Evolutionary conservation across 2,888 invertebrate species (phyloP).

Genomic region (Cloeon dipterum): DNA sequence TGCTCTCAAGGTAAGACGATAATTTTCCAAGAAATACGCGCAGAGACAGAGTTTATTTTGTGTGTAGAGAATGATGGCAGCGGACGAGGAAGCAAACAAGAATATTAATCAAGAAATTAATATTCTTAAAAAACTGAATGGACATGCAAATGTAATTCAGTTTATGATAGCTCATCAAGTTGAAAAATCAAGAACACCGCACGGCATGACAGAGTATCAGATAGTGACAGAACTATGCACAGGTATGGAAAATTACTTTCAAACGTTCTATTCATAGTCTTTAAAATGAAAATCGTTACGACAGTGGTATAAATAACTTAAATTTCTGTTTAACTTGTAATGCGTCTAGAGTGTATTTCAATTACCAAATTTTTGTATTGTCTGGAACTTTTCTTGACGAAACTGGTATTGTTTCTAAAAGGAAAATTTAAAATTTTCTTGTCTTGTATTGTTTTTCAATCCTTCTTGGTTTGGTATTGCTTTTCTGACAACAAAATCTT

Average conservation of each 20-base stretch:
- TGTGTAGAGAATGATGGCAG: conserved; percentile 49
- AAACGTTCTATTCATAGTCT: too few relatives aligned
- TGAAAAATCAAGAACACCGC: conserved; percentile 51
- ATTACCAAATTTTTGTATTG: too few relatives aligned
- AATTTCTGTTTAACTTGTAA: too few relatives aligned
- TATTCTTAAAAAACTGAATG: conserved; percentile 65
- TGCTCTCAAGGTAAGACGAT: conserved; percentile 53
- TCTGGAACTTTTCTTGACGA: too few relatives aligned
- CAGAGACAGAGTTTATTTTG: conserved; percentile 5
- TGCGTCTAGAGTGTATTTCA: too few relatives aligned
- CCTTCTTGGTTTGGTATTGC: too few relatives aligned
- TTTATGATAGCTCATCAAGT: conserved; percentile 66
- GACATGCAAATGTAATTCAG: conserved; percentile 78
- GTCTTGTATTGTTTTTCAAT: too few relatives aligned
- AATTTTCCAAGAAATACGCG: not conserved
- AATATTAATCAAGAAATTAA: conserved; percentile 64
- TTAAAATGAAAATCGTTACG: too few relatives aligned
- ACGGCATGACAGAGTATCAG: conserved; percentile 74
- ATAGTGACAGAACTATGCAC: conserved; percentile 82
- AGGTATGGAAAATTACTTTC: conserved; percentile 38
- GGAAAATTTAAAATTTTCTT: too few relatives aligned
- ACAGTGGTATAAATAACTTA: too few relatives aligned
- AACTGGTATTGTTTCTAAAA: too few relatives aligned
- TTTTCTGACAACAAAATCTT: too few relatives aligned
- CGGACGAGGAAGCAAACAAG: conserved; percentile 57